A percentile compares a stretch with the other conserved stretches of the same genome.
Evolutionary conservation across 2,888 invertebrate species (phyloP).

Genomic region (Schizaphis graminum): DNA sequence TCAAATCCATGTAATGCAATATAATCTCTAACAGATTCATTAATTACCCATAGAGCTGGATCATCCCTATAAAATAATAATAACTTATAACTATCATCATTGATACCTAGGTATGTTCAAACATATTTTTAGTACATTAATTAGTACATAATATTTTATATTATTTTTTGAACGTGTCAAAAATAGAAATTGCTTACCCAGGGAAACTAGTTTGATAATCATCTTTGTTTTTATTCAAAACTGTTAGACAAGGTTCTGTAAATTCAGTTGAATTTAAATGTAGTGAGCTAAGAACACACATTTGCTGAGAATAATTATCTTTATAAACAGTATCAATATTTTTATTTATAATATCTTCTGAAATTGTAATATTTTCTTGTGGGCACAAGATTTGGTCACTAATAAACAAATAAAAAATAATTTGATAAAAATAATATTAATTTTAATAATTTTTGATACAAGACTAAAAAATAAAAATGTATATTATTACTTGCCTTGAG

Average conservation of each 20-base stretch:
- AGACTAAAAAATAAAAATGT: neutral
- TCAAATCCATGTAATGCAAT: constrained; percentile 4
- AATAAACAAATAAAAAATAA: constrained; percentile 4
- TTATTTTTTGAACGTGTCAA: neutral
- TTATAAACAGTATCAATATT: constrained; percentile 5
- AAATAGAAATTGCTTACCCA: constrained; percentile 3
- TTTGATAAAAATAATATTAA: neutral
- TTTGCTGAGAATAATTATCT: neutral
- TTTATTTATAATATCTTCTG: neutral
- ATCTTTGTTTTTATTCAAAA: neutral
- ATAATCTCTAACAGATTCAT: constrained; percentile 20
- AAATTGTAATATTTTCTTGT: neutral
- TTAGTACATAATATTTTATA: constrained; percentile 22
- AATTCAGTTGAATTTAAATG: constrained; percentile 5
- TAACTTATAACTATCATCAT: constrained; percentile 11
- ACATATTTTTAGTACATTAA: constrained; percentile 16
- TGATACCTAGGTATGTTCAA: neutral
- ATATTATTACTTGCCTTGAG: neutral
- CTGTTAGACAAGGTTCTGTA: constrained; percentile 4
- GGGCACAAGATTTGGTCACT: neutral
- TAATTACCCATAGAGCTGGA: constrained; percentile 27
- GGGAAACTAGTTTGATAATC: constrained; percentile 24
- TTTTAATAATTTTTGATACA: neutral
- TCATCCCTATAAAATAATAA: constrained; percentile 25
- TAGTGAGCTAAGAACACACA: neutral